Base-by-base conservation (phyloP, 2,888 invertebrate species). In the Habrosyne pyritoides region DNA sequence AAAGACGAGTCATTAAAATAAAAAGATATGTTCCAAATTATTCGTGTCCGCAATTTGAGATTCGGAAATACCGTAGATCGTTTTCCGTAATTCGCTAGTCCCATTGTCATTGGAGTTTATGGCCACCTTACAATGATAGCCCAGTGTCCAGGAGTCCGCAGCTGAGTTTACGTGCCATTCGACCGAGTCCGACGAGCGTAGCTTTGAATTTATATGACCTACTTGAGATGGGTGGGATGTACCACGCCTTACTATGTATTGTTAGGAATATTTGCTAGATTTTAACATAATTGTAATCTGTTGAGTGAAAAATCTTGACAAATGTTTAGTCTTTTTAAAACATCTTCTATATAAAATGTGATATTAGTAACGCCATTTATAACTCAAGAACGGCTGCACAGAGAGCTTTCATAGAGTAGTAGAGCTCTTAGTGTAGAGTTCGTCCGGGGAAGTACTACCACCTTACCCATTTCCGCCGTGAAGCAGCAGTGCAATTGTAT, bases 141-240 rank as follows among this genome's bases (percentile, higher is more conserved):
- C 66, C 60, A 67, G 69, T 69, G 68, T 71, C 68, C 65, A 63
- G 68, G 50, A 50, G 67, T 68, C 67, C 68, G 69, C 57, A 12
- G 42, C 55, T 10, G 46, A 71, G 69, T 78, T 79, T 73, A 79
- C 76, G 77, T 70, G 72, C 74, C 72, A 68, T 73, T 73, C 72
- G 67, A 63, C 53, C 52, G 57, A 54, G 42, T 56, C 57, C 61
- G 52, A 55, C 63, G 63, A 67, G 69, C 71, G 71, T 63, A 68
- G 73, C 76, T 73, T 73, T 83, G 84, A 86, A 87, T 87, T 79
- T 86, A 84, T 86, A 87, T 79, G 81, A 85, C 84, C 86, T 81
- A 78, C 81, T 85, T 85, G 77, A 73, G 33, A 33, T n/a, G 33
- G 33, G 33, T n/a, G n/a, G 63, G 67, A 56, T 59, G 63, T 55